A percentile compares a stretch with the other conserved stretches of the same genome.
These are phyloP conservation scores for Anagrus nilaparvatae DNA, from an alignment of 1,140 invertebrate species.

Conservation along the genomic window DNA sequence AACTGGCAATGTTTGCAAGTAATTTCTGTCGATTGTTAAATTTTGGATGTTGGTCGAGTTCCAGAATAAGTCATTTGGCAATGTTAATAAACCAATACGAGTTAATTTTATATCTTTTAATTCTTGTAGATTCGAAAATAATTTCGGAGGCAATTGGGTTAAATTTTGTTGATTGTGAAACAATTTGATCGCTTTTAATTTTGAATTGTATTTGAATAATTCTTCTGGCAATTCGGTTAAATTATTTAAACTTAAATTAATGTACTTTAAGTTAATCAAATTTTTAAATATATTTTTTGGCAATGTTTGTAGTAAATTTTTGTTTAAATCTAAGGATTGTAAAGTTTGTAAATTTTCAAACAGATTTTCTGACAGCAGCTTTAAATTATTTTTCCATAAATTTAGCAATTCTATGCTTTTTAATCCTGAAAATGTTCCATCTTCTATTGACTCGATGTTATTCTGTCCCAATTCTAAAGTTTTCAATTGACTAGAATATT, in stretches of 20 bases:
- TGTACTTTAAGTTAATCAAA: not conserved
- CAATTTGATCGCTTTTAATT: constrained; percentile 3
- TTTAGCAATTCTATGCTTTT: constrained; percentile 47
- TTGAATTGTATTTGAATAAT: not conserved
- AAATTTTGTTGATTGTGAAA: constrained; percentile 7
- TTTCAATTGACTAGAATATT: constrained; percentile 41
- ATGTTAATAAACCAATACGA: constrained; percentile 31
- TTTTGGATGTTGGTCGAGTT: constrained; percentile 44
- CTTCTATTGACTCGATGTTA: constrained; percentile 45
- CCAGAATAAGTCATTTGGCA: constrained; percentile 49
- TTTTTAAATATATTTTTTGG: not conserved
- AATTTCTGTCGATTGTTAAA: constrained; percentile 48
- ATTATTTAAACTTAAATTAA: constrained; percentile 6
- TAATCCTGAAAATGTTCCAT: constrained; percentile 49
- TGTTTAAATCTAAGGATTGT: not conserved
- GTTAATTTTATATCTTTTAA: not conserved
- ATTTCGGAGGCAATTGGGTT: not conserved
- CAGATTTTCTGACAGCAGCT: too few species aligned
- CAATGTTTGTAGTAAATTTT: constrained; percentile 1
- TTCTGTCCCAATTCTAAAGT: constrained; percentile 53
- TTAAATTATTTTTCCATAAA: constrained; percentile 54
- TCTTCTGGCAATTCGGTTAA: not conserved
- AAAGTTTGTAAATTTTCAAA: not conserved
- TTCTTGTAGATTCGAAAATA: not conserved
- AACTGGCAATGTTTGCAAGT: constrained; percentile 43